Percentiles rank a stretch among this genome's conserved stretches.
Conservation (phyloP, 1,140 invertebrate species). For the Copidosoma floridanum region DNA sequence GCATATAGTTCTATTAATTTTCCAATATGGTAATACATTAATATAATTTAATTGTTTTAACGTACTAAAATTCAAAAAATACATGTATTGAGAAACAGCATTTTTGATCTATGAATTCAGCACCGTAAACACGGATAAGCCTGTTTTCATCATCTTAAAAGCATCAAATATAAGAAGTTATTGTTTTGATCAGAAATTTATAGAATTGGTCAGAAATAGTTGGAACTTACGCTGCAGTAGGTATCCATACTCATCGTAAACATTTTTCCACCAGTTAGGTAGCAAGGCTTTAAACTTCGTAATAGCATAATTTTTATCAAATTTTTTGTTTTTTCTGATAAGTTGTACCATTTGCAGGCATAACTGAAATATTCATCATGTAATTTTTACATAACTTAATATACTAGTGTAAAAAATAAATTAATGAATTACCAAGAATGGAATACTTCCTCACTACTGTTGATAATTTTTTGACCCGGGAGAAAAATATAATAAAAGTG, state of each 20-base stretch:
- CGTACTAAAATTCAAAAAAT: no score
- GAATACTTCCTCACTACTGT: background rate
- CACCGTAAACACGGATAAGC: background rate
- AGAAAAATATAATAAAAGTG: conserved; percentile 15
- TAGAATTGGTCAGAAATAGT: background rate
- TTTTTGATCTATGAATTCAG: no score
- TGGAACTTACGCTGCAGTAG: background rate
- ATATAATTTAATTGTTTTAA: no score
- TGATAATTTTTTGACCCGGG: conserved; percentile 6
- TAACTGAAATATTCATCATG: conserved; percentile 1
- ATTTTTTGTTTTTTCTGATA: conserved; percentile 1
- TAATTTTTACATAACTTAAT: no score
- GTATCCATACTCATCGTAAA: background rate
- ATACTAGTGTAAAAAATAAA: no score
- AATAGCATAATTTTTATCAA: background rate
- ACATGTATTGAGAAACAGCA: no score
- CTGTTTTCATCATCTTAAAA: background rate
- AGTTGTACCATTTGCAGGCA: conserved; percentile 6
- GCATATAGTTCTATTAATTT: no score
- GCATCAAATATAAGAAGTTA: background rate
- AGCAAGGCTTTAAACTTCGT: background rate
- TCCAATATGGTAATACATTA: no score
- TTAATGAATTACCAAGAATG: background rate
- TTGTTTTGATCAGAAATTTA: background rate
- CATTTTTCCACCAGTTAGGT: background rate